phyloP scores from a whole-genome alignment of 35 echinoderm and acorn worm genomes.

The Stichopus chloronotus region DNA sequence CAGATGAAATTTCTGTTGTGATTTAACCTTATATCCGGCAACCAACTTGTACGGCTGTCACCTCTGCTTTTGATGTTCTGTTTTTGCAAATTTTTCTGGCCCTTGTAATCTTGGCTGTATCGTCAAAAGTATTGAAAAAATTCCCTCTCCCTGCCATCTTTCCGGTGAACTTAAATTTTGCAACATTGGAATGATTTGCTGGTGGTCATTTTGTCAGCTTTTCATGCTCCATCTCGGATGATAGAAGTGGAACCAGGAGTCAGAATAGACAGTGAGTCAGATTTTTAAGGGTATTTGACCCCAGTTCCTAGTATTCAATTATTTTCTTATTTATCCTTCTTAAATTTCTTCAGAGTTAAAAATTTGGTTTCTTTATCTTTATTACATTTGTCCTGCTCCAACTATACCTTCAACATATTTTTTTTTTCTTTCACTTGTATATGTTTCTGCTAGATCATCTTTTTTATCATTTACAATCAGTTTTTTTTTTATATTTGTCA shows the following conservation, averaged over 20 bases:
- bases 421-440: background rate
- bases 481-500: background rate
- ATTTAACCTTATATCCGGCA: no score
- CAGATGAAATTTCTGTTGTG: no score
- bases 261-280: conserved; percentile 17
- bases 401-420: background rate
- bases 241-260: conserved; percentile 33
- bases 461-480: background rate
- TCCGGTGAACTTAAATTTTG: no score
- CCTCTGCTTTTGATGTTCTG: no score
- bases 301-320: background rate
- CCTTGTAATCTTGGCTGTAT: no score
- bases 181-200: background rate
- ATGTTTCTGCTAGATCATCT: background rate
- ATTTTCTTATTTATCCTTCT: background rate
- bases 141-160: no score
- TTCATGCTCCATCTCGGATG: conserved; percentile 31
- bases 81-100: no score
- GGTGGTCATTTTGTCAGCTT: conserved; percentile 33
- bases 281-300: background rate
- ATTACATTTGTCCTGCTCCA: background rate
- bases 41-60: no score
- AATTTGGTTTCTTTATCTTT: background rate
- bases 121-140: no score
- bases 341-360: background rate